Percentiles rank a stretch among this genome's conserved stretches.
phyloP scores from a whole-genome alignment of 2,797 vertebrate genomes.

The Myripristis murdjan region DNA sequence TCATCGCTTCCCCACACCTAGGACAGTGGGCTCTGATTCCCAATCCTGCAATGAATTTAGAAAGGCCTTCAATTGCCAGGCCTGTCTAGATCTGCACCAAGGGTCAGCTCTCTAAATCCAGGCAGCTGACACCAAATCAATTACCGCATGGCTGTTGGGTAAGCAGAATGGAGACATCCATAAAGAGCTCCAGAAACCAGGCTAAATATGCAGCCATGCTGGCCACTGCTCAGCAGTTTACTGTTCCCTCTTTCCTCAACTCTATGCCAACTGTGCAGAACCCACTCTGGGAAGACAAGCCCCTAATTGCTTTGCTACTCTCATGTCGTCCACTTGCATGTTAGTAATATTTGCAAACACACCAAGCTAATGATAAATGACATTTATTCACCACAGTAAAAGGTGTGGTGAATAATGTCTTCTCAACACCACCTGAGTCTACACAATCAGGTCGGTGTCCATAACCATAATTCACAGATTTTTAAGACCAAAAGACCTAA shows the following conservation, averaged over 20 bases:
- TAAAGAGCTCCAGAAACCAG: slow-evolving; percentile 67
- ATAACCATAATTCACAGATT: slow-evolving; percentile 16
- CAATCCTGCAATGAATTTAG: slow-evolving; percentile 73
- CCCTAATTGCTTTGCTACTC: slow-evolving; percentile 53
- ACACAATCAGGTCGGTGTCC: background rate
- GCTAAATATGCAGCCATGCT: slow-evolving; percentile 68
- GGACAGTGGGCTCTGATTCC: slow-evolving; percentile 48
- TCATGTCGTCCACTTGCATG: slow-evolving; percentile 4
- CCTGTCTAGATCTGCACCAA: slow-evolving; percentile 69
- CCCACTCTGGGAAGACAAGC: slow-evolving; percentile 39
- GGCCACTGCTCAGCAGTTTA: slow-evolving; percentile 67
- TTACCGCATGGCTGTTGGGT: slow-evolving; percentile 73
- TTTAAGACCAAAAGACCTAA: too few relatives aligned
- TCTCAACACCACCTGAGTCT: background rate
- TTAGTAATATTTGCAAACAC: slow-evolving; percentile 43
- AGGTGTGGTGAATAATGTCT: slow-evolving; percentile 1
- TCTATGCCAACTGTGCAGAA: slow-evolving; percentile 50
- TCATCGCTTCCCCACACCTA: slow-evolving; percentile 56
- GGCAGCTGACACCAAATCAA: slow-evolving; percentile 83
- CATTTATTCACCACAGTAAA: slow-evolving; percentile 4
- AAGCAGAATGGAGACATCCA: slow-evolving; percentile 77
- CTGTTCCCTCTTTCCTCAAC: slow-evolving; percentile 37
- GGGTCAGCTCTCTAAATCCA: slow-evolving; percentile 80
- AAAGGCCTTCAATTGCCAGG: slow-evolving; percentile 69
- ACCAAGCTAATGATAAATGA: slow-evolving; percentile 25